A percentile compares a stretch with the other conserved stretches of the same genome.
phyloP scores from a whole-genome alignment of 37 sponge, comb jelly and placozoan genomes.

The Cliona cf. orientalis region DNA sequence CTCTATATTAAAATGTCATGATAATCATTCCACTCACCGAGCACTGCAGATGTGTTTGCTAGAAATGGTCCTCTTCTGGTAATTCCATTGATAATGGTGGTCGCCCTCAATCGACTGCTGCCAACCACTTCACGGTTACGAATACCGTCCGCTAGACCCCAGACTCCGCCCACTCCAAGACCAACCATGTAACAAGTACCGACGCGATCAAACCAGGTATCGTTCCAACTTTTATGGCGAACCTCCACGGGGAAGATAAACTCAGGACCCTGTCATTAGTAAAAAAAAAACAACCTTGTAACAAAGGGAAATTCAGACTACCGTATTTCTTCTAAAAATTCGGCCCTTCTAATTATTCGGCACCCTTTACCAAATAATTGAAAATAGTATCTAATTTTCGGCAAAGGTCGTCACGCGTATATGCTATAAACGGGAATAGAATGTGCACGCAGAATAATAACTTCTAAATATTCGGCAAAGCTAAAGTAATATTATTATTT shows the following conservation, averaged over 20 bases:
- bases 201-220: slow-evolving; percentile 68
- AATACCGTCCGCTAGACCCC: slow-evolving; percentile 73
- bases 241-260: slow-evolving; percentile 82
- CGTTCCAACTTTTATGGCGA: slow-evolving; percentile 55
- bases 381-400: too few relatives aligned
- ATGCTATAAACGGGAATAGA: too few relatives aligned
- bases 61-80: slow-evolving; percentile 82
- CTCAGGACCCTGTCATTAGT: slow-evolving; percentile 58
- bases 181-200: slow-evolving; percentile 69
- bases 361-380: too few relatives aligned
- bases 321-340: too few relatives aligned
- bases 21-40: slow-evolving; percentile 41
- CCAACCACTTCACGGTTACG: slow-evolving; percentile 26
- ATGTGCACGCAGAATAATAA: too few relatives aligned
- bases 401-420: too few relatives aligned
- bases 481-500: too few relatives aligned
- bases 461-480: too few relatives aligned
- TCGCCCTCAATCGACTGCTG: slow-evolving; percentile 44
- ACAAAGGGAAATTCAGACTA: too few relatives aligned
- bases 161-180: slow-evolving; percentile 61
- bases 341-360: too few relatives aligned
- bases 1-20: too few relatives aligned
- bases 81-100: slow-evolving; percentile 62
- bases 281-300: too few relatives aligned
- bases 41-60: slow-evolving; percentile 69